phyloP scores from a whole-genome alignment of 2,888 invertebrate species.

The Scaeva pyrastri region DNA sequence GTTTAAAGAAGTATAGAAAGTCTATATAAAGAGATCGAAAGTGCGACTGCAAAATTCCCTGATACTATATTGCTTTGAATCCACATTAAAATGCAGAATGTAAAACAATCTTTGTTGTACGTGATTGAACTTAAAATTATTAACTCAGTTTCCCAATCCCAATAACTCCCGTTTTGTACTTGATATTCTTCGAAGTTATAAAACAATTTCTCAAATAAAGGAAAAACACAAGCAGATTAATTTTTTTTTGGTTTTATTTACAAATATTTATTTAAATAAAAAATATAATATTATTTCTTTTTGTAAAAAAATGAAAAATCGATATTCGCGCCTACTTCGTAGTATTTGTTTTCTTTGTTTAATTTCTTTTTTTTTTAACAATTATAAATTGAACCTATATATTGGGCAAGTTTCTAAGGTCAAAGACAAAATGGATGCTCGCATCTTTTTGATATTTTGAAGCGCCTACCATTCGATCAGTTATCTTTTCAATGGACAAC shows the following conservation, averaged over 20 bases:
- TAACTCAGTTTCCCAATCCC: too few species aligned
- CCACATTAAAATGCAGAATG: too few species aligned
- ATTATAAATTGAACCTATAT: conserved; percentile 66
- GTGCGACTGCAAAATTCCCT: too few species aligned
- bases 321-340: conserved; percentile 71
- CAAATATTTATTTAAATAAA: conserved; percentile 72
- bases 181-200: background rate
- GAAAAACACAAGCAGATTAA: background rate
- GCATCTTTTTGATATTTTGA: conserved; percentile 47
- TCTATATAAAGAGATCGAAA: too few species aligned
- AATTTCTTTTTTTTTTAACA: conserved; percentile 23
- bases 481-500: conserved; percentile 53
- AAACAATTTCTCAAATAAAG: background rate
- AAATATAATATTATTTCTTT: conserved; percentile 67
- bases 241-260: conserved; percentile 70
- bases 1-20: too few species aligned
- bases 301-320: conserved; percentile 75
- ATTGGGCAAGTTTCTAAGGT: conserved; percentile 71
- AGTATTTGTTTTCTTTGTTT: conserved; percentile 16
- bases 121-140: too few species aligned
- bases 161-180: too few species aligned
- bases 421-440: conserved; percentile 64
- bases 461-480: conserved; percentile 68
- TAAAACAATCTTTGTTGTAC: too few species aligned
- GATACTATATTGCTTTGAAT: too few species aligned